These are phyloP conservation scores for Macrochelys suwanniensis DNA, from an alignment of 2,797 vertebrate genomes.

Conservation along the genomic window DNA sequence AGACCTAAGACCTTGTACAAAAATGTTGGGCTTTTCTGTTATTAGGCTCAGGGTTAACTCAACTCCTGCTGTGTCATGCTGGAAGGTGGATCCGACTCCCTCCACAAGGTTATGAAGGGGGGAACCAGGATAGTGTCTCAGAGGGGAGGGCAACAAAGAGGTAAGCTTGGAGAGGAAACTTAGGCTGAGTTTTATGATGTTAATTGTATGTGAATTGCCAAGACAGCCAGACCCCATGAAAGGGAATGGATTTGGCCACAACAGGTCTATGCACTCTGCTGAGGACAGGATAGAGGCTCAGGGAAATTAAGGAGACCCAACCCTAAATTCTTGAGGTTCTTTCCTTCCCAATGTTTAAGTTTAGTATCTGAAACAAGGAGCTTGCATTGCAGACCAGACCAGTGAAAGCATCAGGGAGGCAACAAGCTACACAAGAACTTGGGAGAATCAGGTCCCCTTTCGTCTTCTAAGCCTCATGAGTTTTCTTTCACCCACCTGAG, in stretches of 20 bases:
- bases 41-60: neutral
- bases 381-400: rapidly evolving
- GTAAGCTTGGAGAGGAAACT: neutral
- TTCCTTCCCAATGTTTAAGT: neutral
- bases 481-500: neutral
- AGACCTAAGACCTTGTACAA: neutral
- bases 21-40: neutral
- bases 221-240: neutral
- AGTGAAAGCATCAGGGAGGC: neutral
- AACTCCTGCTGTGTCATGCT: neutral
- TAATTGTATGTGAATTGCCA: neutral
- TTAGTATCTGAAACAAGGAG: neutral
- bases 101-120: neutral
- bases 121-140: neutral
- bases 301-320: neutral
- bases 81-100: neutral
- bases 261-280: neutral
- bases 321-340: neutral
- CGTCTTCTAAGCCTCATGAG: neutral
- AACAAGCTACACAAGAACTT: neutral
- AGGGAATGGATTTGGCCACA: neutral
- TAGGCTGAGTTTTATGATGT: neutral
- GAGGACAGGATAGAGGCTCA: neutral
- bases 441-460: neutral
- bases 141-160: neutral